Evolutionary conservation across 1,140 invertebrate species (phyloP), one percentile per base, ranked within the genome.

Genomic region (Drosophila biarmipes): DNA sequence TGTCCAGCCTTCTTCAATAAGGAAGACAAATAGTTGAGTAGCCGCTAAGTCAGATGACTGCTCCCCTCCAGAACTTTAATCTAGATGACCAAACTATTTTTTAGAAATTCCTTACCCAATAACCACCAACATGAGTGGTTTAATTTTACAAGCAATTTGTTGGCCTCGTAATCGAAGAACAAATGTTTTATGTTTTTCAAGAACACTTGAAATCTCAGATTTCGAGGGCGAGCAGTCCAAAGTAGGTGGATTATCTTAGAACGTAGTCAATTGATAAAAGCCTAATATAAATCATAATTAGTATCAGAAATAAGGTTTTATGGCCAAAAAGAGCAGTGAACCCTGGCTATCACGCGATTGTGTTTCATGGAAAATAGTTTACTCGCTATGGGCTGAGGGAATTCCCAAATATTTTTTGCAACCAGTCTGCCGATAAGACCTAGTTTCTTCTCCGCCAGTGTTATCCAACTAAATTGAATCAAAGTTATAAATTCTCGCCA

Each of bases 391-490:
- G 29, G 59, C 59, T 54, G 27, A 5, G 24, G 24, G 24, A n/a
- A n/a, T 59, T 34, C n/a, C 37, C 59, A 15, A 40, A 21, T 15
- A 17, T 15, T 57, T 19, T 40, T 29, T 15, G n/a, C n/a, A n/a
- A 14, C 34, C 19, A 40, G 43, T 46, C 27, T 14, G 12, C 2
- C 27, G 24, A 67, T 51, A 51, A 49, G 66, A 72, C 73, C 67
- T 64, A 73, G 61, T 53, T 76, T 76, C 53, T 57, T 59, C 35
- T 46, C 40, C 40, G 64, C 61, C 52, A 51, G 38, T 43, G 40
- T 48, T 74, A 62, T 52, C 40, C 40, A 27, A 24, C 42, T 80
- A 81, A 86, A 86, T 86, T 86, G 82, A 86, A 86, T 86, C 51
- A 87, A 77, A 77, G 42, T 62, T 40, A 64, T 82, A 78, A 74